phyloP scores from a whole-genome alignment of 2,113 vertebrate genomes.

The Gymnobelideus leadbeateri region DNA sequence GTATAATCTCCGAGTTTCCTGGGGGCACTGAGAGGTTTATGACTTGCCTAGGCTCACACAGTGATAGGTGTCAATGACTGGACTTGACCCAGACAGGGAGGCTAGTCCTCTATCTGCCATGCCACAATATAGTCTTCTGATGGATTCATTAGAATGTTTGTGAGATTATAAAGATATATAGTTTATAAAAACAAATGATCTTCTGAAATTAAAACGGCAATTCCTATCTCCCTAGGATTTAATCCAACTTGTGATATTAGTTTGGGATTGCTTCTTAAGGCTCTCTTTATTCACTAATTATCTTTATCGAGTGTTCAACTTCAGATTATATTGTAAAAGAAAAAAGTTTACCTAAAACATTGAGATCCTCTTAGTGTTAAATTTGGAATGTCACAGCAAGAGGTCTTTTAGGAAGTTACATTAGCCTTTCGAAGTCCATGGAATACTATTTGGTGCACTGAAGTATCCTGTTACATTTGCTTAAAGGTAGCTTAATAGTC shows the following conservation, averaged over 20 bases:
- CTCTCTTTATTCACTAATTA: not conserved
- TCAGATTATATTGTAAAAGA: constrained; percentile 1
- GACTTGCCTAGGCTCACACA: too few relatives aligned
- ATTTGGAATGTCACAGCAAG: too few relatives aligned
- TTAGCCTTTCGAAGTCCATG: not conserved
- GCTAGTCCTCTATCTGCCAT: too few relatives aligned
- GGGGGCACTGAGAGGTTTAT: too few relatives aligned
- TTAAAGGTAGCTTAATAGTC: not conserved
- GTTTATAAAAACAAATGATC: not conserved
- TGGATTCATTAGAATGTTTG: not conserved
- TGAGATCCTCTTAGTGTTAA: too few relatives aligned
- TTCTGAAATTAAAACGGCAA: constrained; percentile 17
- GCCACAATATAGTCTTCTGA: not conserved
- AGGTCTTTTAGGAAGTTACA: constrained; percentile 21
- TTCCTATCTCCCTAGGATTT: not conserved
- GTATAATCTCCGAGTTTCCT: too few relatives aligned
- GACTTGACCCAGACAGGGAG: too few relatives aligned
- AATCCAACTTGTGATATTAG: not conserved
- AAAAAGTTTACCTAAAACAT: constrained; percentile 13
- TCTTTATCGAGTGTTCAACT: not conserved
- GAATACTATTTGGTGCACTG: not conserved
- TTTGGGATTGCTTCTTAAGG: not conserved
- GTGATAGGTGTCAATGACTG: too few relatives aligned
- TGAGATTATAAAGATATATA: not conserved
- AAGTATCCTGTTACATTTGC: constrained; percentile 18